Base-by-base conservation (phyloP, 2,113 vertebrate species). In the Oncorhynchus keta region DNA sequence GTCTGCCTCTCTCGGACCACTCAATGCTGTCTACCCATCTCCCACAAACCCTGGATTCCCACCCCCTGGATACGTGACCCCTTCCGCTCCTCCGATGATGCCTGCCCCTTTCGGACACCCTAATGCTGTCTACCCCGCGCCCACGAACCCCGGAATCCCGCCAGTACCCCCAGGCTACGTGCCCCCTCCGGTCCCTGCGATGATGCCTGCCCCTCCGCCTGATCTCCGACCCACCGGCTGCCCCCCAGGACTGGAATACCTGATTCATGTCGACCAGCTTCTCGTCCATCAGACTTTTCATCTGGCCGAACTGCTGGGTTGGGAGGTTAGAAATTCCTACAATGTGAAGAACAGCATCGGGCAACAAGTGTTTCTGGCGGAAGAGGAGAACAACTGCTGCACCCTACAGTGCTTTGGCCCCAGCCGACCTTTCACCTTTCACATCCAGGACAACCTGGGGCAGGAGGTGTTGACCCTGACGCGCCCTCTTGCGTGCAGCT, bases 281-380 rank as follows among this genome's bases (percentile, higher is more conserved):
- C 94, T 96, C 76, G 93, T 97, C 86, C 95, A 97, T 76, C 96
- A 97, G 87, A 94, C 95, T 76, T 91, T 95, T 72, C 93, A 96
- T 1, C 85, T 97, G 76, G 92, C 94, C 30, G 95, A 95, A 94
- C 94, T 90, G 70, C 81, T 65, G 49, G 91, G 91, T 64, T 95
- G 94, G 90, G 95, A 96, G 91, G 93, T 87, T n/a, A 91, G 71
- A 49, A 97, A 96, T 81, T 93, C 88, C 73, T 96, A 96, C 0
- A 88, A 93, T 72, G 87, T 97, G 13, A 96, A 93, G 85, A 95
- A 96, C 39, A 82, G 84, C 0, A 9, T 95, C 57, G 95, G 94
- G 0, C 94, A 96, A 79, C 93, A 88, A 49, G 79, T 97, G 28
- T 96, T 95, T 79, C 92, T 92, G 64, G 95, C 93, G 1, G 79